These are phyloP conservation scores for Dendrocopos noguchii DNA, from an alignment of 2,113 vertebrate species.

Conservation along the genomic window DNA sequence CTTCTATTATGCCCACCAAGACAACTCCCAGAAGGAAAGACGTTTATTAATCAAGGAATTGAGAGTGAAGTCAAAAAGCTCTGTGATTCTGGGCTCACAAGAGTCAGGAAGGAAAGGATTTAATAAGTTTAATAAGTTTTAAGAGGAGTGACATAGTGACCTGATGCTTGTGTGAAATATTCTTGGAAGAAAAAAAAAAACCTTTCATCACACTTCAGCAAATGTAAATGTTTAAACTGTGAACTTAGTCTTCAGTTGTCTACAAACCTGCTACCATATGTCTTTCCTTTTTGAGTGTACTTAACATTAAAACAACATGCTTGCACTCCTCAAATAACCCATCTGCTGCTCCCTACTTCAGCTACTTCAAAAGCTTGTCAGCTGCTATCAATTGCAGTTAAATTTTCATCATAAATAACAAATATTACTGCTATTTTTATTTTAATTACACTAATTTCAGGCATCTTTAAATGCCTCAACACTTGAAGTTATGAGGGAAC, in stretches of 20 bases:
- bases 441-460: constrained; percentile 15
- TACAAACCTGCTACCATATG: constrained; percentile 70
- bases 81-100: not conserved
- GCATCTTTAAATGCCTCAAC: not conserved
- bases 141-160: constrained; percentile 9
- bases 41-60: not conserved
- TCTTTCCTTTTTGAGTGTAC: constrained; percentile 64
- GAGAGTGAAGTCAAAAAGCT: not conserved
- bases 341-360: constrained; percentile 47
- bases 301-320: constrained; percentile 71
- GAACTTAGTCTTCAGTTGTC: constrained; percentile 63
- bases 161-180: constrained; percentile 42
- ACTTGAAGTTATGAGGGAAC: not conserved
- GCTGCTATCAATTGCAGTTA: constrained; percentile 46
- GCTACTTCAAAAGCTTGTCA: constrained; percentile 66
- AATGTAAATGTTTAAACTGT: constrained; percentile 74
- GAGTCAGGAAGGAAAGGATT: constrained; percentile 26
- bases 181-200: constrained; percentile 50
- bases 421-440: constrained; percentile 25
- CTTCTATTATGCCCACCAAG: not conserved
- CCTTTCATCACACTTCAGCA: constrained; percentile 60
- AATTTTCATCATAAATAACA: constrained; percentile 31
- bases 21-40: not conserved
- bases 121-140: constrained; percentile 21
- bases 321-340: constrained; percentile 67